A percentile compares a stretch with the other conserved stretches of the same genome.
These are phyloP conservation scores for Chromobotia macracanthus DNA, from an alignment of 2,797 vertebrate species.

Conservation along the genomic window DNA sequence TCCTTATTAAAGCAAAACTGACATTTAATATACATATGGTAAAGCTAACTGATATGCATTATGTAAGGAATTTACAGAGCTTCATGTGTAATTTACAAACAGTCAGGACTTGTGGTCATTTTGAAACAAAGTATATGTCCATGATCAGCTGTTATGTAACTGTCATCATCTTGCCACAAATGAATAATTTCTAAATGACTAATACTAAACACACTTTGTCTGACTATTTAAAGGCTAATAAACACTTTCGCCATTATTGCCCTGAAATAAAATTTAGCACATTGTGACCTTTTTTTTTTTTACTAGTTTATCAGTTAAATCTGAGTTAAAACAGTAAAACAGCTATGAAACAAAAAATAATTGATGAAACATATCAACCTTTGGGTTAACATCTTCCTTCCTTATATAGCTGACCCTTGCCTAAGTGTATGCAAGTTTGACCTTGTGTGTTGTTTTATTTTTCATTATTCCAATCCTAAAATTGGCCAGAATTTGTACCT, in stretches of 20 bases:
- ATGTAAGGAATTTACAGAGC: no score
- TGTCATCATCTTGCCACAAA: background rate
- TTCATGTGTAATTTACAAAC: background rate
- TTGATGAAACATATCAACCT: no score
- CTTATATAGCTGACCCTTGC: background rate
- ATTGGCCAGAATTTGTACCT: slow-evolving; percentile 44
- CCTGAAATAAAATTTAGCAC: background rate
- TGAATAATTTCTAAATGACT: slow-evolving; percentile 1
- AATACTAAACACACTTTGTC: background rate
- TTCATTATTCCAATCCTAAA: background rate
- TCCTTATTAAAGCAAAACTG: background rate
- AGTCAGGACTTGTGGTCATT: background rate
- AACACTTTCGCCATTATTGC: no score
- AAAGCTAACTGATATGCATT: background rate
- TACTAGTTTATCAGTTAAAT: background rate
- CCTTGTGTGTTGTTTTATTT: no score
- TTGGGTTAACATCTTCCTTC: background rate
- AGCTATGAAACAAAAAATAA: no score
- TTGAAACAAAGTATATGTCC: background rate
- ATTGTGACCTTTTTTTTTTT: background rate
- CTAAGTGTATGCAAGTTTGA: background rate
- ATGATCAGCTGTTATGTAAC: background rate
- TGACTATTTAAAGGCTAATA: background rate
- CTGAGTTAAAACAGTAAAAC: background rate
- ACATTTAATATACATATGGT: background rate